A percentile compares a stretch with the other conserved stretches of the same genome.
Evolutionary conservation across 2,797 vertebrate genomes (phyloP).

Genomic region (Tenualosa thibaudeaui): DNA sequence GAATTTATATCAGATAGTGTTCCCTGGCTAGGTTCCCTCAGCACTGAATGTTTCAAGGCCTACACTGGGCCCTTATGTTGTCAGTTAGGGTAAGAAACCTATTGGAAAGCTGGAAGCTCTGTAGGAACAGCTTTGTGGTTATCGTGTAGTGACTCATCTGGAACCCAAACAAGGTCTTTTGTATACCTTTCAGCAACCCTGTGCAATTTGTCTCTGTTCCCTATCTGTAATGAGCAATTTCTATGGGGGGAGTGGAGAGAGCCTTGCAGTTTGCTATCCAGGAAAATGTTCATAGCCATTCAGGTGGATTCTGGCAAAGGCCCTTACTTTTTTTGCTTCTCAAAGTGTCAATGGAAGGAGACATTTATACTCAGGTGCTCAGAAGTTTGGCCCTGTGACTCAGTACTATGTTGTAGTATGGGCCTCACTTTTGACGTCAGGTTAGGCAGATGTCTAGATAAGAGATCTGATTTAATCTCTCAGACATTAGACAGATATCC

Average conservation of each 20-base stretch:
- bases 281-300: conserved; percentile 22
- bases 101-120: conserved; percentile 43
- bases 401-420: not conserved
- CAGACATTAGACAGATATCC: not conserved
- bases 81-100: conserved; percentile 46
- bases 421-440: not conserved
- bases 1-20: not conserved
- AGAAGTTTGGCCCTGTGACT: not conserved
- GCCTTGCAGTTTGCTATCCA: not conserved
- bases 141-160: conserved; percentile 35
- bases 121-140: conserved; percentile 26
- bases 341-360: not conserved
- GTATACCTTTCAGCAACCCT: conserved; percentile 29
- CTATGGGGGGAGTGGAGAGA: conserved; percentile 24
- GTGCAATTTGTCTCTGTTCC: conserved; percentile 4
- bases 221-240: conserved; percentile 30
- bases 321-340: conserved; percentile 5
- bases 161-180: conserved; percentile 36
- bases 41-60: conserved; percentile 33
- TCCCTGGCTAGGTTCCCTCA: conserved; percentile 34
- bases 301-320: conserved; percentile 15
- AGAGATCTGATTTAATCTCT: not conserved
- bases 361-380: not conserved
- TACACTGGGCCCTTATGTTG: conserved; percentile 37
- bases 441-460: not conserved